Conservation (phyloP, 92 coral and sea anemone species). For the Ricordea florida region DNA sequence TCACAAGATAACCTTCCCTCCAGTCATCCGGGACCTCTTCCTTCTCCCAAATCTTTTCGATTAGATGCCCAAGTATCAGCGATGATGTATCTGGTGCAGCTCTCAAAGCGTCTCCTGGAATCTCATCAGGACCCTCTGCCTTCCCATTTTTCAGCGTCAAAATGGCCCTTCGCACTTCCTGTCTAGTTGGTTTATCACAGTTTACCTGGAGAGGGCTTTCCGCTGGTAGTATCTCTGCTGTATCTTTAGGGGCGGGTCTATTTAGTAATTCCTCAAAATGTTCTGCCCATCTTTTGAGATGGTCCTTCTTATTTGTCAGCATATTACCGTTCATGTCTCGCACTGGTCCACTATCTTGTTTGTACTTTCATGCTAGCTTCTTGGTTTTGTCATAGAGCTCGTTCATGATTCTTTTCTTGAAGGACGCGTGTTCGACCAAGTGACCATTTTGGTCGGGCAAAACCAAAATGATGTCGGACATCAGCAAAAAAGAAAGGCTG, state of each 20-base stretch:
- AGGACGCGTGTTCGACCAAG: too few relatives aligned
- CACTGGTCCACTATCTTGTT: neutral
- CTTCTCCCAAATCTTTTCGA: conserved; percentile 27
- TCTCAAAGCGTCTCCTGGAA: conserved; percentile 20
- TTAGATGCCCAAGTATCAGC: conserved; percentile 13
- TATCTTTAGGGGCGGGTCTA: conserved; percentile 4
- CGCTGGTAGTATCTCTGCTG: conserved; percentile 25
- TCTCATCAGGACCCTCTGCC: conserved; percentile 21
- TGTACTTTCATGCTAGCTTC: conserved; percentile 2
- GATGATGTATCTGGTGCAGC: conserved; percentile 21
- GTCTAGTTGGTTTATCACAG: conserved; percentile 6
- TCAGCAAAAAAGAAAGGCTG: too few relatives aligned
- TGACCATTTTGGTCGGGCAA: too few relatives aligned
- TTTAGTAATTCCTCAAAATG: conserved; percentile 21
- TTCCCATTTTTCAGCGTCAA: conserved; percentile 11
- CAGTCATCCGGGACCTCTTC: conserved; percentile 27
- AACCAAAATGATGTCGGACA: too few relatives aligned
- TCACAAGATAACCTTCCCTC: conserved; percentile 33
- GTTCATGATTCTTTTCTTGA: too few relatives aligned
- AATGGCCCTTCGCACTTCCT: conserved; percentile 23
- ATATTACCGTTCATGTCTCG: neutral
- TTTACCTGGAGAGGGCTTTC: conserved; percentile 21
- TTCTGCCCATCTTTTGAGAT: conserved; percentile 7
- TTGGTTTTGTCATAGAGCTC: neutral
- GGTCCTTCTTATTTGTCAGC: conserved; percentile 16